Evolutionary conservation across 1,140 invertebrate genomes (phyloP).

Genomic region (Brachionus rotundiformis): DNA sequence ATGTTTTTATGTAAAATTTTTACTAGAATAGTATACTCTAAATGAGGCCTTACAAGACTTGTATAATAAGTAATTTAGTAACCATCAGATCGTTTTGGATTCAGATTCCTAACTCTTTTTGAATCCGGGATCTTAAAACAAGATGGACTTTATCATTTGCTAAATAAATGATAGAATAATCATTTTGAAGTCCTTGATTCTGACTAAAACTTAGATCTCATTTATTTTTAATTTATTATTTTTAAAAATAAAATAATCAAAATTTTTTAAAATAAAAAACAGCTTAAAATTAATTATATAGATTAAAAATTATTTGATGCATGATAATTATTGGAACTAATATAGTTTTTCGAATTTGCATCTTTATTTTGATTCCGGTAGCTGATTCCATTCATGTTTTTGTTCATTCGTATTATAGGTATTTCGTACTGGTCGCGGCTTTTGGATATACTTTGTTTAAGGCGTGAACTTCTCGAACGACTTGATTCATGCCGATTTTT

Average conservation of each 20-base stretch:
- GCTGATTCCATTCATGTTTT: background rate
- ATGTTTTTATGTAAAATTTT: too few relatives aligned
- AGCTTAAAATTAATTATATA: background rate
- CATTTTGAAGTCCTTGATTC: too few relatives aligned
- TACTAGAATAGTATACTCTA: too few relatives aligned
- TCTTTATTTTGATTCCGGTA: background rate
- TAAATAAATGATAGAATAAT: too few relatives aligned
- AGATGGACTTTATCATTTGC: too few relatives aligned
- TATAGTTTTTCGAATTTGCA: background rate
- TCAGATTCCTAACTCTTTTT: too few relatives aligned
- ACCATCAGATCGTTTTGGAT: too few relatives aligned
- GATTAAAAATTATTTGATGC: background rate
- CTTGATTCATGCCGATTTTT: background rate
- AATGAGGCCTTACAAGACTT: too few relatives aligned
- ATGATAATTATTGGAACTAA: background rate
- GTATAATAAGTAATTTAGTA: too few relatives aligned
- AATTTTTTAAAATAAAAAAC: background rate
- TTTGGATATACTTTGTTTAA: conserved; percentile 5
- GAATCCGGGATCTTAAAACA: too few relatives aligned
- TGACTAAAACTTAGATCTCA: too few relatives aligned
- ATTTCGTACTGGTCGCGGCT: conserved; percentile 8
- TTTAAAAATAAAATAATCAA: background rate
- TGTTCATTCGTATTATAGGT: conserved; percentile 18
- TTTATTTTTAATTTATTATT: too few relatives aligned
- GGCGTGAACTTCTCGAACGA: background rate